Evolutionary conservation across 2,888 invertebrate species (phyloP), one percentile per base, ranked within the genome.

Genomic region (Ferdinandea cuprea): DNA sequence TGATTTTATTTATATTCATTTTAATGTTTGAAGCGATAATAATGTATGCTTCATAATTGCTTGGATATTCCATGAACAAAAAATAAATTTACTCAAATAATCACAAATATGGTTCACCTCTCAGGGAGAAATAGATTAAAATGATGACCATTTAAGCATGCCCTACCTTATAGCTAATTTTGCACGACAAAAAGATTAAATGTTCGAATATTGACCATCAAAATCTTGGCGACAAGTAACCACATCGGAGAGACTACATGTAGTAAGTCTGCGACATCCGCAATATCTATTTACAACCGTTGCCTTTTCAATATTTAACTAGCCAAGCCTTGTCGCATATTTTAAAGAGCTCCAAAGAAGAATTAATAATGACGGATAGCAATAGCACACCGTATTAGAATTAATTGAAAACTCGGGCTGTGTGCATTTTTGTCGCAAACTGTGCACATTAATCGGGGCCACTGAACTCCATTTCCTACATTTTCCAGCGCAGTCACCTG

Each of bases 401-500:
- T 9, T 8, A 30, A 7, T 21, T 40, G 21, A 17, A 44, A 17
- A 17, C 6, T 6, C 30, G 15, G 17, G 35, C 54, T 19, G 19
- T 58, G 48, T 25, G 28, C 21, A 46, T 9, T 32, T 30, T 11
- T 17, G 11, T 28, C 25, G n/a, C 28, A 4, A 72, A 48, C 66
- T 40, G 61, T 63, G 25, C 61, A 68, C 54, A 37, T 19, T 37
- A 48, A 80, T 19, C 30, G 48, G 69, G 58, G 74, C 74, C 80
- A 80, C 69, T 74, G 73, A 80, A 74, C 74, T 58, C 37, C 8
- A 65, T 69, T 76, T 74, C 80, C 74, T 76, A 19, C 59, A 44
- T 42, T 61, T 25, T 61, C 32, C 8, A 54, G 15, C 19, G n/a
- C 19, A 3, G 15, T 19, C 21, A 11, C 9, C 11, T 63, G n/a